Percentiles rank a stretch among this genome's conserved stretches.
Evolutionary conservation across 1,140 invertebrate species (phyloP).

Genomic region (Sitophilus oryzae): DNA sequence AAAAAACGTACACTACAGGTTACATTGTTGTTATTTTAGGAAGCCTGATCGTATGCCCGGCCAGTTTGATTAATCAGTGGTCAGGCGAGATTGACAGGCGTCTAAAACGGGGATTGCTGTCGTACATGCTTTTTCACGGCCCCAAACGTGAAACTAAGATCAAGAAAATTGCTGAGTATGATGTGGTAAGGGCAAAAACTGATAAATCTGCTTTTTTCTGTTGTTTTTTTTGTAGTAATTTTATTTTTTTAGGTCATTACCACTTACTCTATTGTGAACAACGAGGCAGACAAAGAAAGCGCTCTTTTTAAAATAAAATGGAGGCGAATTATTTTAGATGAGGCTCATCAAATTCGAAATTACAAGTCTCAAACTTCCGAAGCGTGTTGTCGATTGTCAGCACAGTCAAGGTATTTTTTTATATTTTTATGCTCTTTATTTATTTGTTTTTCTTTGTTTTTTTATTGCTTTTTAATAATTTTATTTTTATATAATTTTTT

Average conservation of each 20-base stretch:
- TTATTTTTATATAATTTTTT: neutral
- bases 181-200: slow-evolving; percentile 14
- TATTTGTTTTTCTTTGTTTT: neutral
- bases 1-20: no score
- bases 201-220: neutral
- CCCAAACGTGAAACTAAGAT: slow-evolving; percentile 60
- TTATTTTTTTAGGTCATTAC: slow-evolving; percentile 54
- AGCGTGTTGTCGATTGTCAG: slow-evolving; percentile 61
- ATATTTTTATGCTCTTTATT: neutral
- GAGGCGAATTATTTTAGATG: slow-evolving; percentile 86
- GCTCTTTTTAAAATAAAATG: slow-evolving; percentile 63
- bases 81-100: slow-evolving; percentile 68
- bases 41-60: slow-evolving; percentile 78
- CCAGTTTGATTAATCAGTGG: slow-evolving; percentile 82
- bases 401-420: slow-evolving; percentile 40
- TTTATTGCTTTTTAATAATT: neutral
- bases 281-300: slow-evolving; percentile 50
- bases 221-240: neutral
- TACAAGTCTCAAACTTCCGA: slow-evolving; percentile 68
- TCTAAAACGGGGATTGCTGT: slow-evolving; percentile 55
- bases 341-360: slow-evolving; percentile 89
- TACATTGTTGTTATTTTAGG: slow-evolving; percentile 12
- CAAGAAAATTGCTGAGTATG: slow-evolving; percentile 44
- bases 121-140: slow-evolving; percentile 75
- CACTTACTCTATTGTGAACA: slow-evolving; percentile 63